Evolutionary conservation across 2,797 vertebrate genomes (phyloP).

Genomic region (Sarcophilus harrisii): DNA sequence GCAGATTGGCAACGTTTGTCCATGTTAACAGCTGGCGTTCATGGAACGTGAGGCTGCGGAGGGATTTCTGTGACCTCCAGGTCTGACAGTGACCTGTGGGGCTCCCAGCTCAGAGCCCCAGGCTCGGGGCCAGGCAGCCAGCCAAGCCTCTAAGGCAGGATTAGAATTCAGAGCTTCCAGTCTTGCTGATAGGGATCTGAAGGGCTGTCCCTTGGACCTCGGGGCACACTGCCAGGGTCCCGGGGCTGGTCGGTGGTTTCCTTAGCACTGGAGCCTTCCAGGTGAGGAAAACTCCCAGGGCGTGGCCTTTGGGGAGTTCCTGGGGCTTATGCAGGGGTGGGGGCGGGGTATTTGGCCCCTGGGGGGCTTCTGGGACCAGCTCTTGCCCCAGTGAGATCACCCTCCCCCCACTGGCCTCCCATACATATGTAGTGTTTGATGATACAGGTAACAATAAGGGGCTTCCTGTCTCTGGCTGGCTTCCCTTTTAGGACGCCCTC

Average conservation of each 20-base stretch:
- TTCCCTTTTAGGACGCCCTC: background rate
- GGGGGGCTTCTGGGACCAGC: background rate
- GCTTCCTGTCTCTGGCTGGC: too few relatives aligned
- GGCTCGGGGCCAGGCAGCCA: background rate
- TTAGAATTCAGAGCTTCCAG: background rate
- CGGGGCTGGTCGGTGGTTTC: background rate
- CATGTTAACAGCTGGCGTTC: background rate
- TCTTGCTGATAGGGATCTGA: background rate
- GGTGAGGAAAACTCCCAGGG: background rate
- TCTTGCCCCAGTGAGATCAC: background rate
- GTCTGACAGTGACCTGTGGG: background rate
- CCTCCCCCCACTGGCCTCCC: background rate
- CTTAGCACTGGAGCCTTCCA: background rate
- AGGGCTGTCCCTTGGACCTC: background rate
- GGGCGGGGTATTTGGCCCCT: background rate
- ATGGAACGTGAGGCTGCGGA: background rate
- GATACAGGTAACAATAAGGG: background rate
- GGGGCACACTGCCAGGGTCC: background rate
- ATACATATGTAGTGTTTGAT: background rate
- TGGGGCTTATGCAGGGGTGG: too few relatives aligned
- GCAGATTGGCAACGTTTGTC: background rate
- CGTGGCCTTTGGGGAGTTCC: too few relatives aligned
- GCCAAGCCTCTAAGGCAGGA: background rate
- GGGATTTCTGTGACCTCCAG: background rate
- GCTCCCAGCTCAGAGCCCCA: background rate